These are phyloP conservation scores for Platalea minor DNA, from an alignment of 2,797 vertebrate genomes.

Conservation along the genomic window DNA sequence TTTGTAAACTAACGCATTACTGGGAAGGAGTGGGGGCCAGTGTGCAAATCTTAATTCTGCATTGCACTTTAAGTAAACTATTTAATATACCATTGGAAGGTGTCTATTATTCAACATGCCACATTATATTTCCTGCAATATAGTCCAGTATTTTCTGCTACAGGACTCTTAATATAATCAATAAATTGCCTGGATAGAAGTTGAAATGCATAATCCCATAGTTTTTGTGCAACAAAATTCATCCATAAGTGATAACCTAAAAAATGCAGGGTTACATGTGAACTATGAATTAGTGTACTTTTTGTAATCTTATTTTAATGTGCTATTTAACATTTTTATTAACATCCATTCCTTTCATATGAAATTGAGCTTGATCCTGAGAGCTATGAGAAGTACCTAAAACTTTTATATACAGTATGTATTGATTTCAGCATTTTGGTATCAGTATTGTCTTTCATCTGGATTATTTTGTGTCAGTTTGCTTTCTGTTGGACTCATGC, in stretches of 20 bases:
- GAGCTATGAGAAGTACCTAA: constrained; percentile 61
- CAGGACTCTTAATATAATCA: neutral
- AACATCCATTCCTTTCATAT: constrained; percentile 56
- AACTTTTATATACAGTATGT: constrained; percentile 58
- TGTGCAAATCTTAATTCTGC: neutral
- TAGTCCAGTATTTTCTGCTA: neutral
- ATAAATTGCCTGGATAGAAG: neutral
- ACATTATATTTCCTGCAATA: neutral
- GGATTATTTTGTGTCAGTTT: constrained; percentile 59
- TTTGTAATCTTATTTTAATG: constrained; percentile 16
- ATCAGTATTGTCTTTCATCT: constrained; percentile 59
- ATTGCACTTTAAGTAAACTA: neutral
- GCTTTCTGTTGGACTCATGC: constrained; percentile 63
- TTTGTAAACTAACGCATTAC: neutral
- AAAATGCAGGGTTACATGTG: neutral
- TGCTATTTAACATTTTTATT: constrained; percentile 52
- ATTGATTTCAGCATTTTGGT: constrained; percentile 49
- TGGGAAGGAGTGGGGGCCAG: too few relatives aligned
- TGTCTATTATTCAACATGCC: neutral
- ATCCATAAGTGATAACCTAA: neutral
- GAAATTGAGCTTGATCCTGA: constrained; percentile 58
- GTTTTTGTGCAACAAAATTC: neutral
- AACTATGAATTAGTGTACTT: neutral
- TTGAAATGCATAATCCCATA: neutral
- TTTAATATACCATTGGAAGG: neutral